phyloP scores from a whole-genome alignment of 2,113 vertebrate genomes.

The Podilymbus podiceps region DNA sequence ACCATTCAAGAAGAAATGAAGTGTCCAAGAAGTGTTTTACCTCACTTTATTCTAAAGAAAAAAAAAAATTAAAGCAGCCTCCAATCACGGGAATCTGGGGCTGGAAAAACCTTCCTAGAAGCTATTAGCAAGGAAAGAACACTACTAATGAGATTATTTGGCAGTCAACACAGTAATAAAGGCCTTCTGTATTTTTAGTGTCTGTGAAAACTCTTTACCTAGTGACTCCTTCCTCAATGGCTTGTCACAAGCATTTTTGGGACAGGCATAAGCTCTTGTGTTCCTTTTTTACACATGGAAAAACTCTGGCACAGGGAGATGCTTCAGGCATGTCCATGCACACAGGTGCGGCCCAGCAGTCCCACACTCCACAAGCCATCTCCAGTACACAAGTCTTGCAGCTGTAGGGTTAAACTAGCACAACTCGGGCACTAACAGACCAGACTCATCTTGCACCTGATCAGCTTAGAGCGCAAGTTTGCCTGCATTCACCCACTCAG shows the following conservation, averaged over 20 bases:
- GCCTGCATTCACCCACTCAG: background rate
- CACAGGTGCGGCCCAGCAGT: background rate
- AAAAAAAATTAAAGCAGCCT: background rate
- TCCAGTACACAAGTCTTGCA: background rate
- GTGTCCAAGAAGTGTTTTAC: background rate
- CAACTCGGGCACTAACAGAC: background rate
- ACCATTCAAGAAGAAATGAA: background rate
- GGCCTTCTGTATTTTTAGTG: background rate
- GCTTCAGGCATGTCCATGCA: background rate
- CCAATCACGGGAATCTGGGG: background rate
- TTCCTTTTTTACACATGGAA: background rate
- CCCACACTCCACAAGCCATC: background rate
- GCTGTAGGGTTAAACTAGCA: background rate
- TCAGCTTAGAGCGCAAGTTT: background rate
- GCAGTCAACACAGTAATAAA: background rate
- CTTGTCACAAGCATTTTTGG: background rate
- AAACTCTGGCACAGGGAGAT: background rate
- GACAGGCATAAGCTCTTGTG: background rate
- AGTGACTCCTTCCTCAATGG: background rate
- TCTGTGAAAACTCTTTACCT: background rate
- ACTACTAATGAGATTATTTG: background rate
- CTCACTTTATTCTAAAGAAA: background rate
- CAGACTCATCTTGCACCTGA: background rate
- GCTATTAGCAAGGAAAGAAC: background rate
- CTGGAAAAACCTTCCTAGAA: background rate